Base-by-base conservation (phyloP, 2,113 vertebrate genomes). In the Serinus canaria region DNA sequence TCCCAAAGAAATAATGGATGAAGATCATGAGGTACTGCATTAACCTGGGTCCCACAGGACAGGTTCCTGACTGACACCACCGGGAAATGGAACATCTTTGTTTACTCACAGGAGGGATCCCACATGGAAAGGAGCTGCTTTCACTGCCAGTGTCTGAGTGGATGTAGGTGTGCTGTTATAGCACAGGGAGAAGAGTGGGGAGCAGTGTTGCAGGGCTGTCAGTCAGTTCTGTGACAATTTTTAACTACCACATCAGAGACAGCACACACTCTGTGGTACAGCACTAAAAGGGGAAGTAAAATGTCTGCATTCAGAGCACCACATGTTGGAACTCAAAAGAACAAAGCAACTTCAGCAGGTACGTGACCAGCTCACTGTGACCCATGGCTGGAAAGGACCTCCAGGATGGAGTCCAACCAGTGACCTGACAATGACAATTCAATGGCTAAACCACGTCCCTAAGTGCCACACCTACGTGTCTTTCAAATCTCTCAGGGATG, bases 21-120 rank as follows among this genome's bases (percentile, higher is more conserved):
- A 63, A 55, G 46, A 25, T 24, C 35, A 64, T 10, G 22, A 87
- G n/a, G 25, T n/a, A 43, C n/a, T 75, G 55, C 53, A 58, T 52
- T 59, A 89, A 73, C 31, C 41, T 15, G 47, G 19, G 30, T 21
- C 74, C 62, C 81, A 64, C n/a, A 31, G 0, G 58, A 87, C 41
- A 94, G 28, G 37, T 24, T 85, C 60, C 62, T 82, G 83, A 69
- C 31, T 87, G 87, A 95, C 91, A 89, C 24, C 33, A 31, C 0
- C 0, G 58, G 67, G 58, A 93, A 87, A 66, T 21, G 52, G 77
- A 96, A 91, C 90, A 83, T 83, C 91, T 95, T 94, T 91, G 83
- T 92, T 95, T 92, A 85, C 70, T 94, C 87, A 30, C 60, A 76
- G 37, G 63, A 68, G 47, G 87, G 70, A 63, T n/a, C 73, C 49